phyloP scores from a whole-genome alignment of 2,888 invertebrate species.

The Papilio protenor region DNA sequence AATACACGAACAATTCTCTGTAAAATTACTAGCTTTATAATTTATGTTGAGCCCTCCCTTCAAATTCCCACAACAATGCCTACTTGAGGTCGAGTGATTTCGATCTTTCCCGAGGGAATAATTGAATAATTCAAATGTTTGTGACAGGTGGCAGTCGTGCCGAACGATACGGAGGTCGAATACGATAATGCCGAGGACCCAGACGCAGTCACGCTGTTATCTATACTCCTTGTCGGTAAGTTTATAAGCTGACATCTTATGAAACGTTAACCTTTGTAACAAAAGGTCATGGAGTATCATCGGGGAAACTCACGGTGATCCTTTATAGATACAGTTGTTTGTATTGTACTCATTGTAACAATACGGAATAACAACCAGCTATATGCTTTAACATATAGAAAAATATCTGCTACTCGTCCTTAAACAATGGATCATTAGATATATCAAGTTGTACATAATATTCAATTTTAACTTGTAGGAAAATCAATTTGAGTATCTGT shows the following conservation, averaged over 20 bases:
- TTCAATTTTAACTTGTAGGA: too few species aligned
- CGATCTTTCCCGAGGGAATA: constrained; percentile 42
- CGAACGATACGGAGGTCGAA: constrained; percentile 78
- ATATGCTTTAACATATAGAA: too few species aligned
- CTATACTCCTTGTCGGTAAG: constrained; percentile 92
- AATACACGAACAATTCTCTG: constrained; percentile 20
- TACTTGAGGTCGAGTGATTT: constrained; percentile 39
- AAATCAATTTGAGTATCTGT: too few species aligned
- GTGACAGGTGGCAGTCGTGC: constrained; percentile 80
- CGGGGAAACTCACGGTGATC: too few species aligned
- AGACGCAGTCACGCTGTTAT: constrained; percentile 91
- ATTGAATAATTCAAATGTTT: constrained; percentile 48
- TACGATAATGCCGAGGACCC: constrained; percentile 87
- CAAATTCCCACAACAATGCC: constrained; percentile 30
- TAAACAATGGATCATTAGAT: too few species aligned
- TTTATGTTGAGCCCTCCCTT: constrained; percentile 33
- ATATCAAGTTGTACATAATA: too few species aligned
- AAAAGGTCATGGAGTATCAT: background rate
- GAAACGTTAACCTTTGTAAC: background rate
- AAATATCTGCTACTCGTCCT: too few species aligned
- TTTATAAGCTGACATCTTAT: constrained; percentile 37
- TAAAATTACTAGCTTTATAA: constrained; percentile 29
- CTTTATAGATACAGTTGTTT: too few species aligned
- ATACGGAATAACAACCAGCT: too few species aligned
- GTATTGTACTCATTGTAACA: too few species aligned